Conservation (phyloP, 2,888 invertebrate genomes). For the Rhagonycha lutea region DNA sequence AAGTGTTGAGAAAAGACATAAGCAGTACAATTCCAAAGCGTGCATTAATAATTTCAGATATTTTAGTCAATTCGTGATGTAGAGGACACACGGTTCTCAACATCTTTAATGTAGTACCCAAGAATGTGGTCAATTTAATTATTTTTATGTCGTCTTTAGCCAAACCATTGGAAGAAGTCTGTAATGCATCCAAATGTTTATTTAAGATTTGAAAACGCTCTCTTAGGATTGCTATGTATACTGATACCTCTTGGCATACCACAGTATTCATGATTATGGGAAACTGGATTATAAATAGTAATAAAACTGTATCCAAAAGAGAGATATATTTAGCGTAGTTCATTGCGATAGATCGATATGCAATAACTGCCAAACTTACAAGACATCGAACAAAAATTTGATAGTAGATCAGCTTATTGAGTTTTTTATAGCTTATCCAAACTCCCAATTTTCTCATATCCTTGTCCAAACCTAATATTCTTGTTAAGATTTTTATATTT, state of each 20-base stretch:
- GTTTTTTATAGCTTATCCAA: constrained; percentile 35
- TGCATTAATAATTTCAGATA: constrained; percentile 37
- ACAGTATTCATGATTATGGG: constrained; percentile 31
- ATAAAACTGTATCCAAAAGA: constrained; percentile 5
- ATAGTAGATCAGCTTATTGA: constrained; percentile 19
- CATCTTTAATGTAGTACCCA: constrained; percentile 34
- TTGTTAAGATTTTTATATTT: constrained; percentile 11
- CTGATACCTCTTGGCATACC: constrained; percentile 34
- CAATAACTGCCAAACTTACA: constrained; percentile 8
- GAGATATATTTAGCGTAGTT: background rate
- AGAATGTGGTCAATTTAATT: constrained; percentile 32
- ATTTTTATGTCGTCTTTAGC: constrained; percentile 29
- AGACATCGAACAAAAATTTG: constrained; percentile 9
- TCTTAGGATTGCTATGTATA: constrained; percentile 32
- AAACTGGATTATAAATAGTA: constrained; percentile 20
- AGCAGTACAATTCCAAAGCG: constrained; percentile 39
- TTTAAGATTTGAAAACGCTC: constrained; percentile 36
- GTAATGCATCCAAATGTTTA: constrained; percentile 31
- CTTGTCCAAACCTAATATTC: constrained; percentile 32
- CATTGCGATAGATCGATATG: constrained; percentile 9
- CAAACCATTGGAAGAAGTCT: constrained; percentile 15
- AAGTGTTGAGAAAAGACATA: constrained; percentile 37
- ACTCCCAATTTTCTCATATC: constrained; percentile 36
- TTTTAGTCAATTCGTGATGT: constrained; percentile 42
- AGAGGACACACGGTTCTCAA: constrained; percentile 38